Evolutionary conservation across 2,888 invertebrate genomes (phyloP), one percentile per base, ranked within the genome.

Genomic region (Mythimna albipuncta): DNA sequence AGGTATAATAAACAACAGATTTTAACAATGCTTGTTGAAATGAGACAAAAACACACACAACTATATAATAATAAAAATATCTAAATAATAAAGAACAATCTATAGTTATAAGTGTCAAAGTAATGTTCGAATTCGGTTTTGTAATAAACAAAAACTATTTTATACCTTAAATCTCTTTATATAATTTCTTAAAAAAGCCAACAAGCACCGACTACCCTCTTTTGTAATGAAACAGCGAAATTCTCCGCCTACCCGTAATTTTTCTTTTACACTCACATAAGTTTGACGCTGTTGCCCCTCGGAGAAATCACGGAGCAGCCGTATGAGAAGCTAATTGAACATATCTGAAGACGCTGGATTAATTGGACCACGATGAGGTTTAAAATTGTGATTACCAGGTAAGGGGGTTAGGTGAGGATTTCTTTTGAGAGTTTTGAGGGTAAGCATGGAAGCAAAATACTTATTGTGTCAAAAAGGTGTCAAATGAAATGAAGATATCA

Each of bases 301-400:
- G 11, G 88, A 88, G 88, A 88, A 88, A 88, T 88, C 88, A 87
- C 67, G 61, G 70, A 41, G 35, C 66, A 67, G 68, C 79, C 71
- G 75, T 79, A 81, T 80, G 78, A 69, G 75, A 64, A 72, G 73
- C 72, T 88, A 85, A 87, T 87, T 87, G 83, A 82, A 84, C 80
- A 83, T 79, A 82, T 85, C 78, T 74, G 77, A 75, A 81, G 69
- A 64, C 32, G 47, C 64, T 62, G 79, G 72, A 83, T 83, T 87
- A 87, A 85, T 87, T 85, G 82, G 69, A 82, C 74, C 67, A 58
- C 72, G 79, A 83, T 77, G 72, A 78, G 75, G 64, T 83, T 78
- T 81, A 77, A 82, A 86, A 79, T 77, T 77, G 72, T 74, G 57
- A 52, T 69, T 73, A 59, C 47, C 13, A 72, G 41, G 21, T 26